Evolutionary conservation across 2,797 vertebrate species (phyloP), one percentile per base, ranked within the genome.

Genomic region (Spea hammondii): DNA sequence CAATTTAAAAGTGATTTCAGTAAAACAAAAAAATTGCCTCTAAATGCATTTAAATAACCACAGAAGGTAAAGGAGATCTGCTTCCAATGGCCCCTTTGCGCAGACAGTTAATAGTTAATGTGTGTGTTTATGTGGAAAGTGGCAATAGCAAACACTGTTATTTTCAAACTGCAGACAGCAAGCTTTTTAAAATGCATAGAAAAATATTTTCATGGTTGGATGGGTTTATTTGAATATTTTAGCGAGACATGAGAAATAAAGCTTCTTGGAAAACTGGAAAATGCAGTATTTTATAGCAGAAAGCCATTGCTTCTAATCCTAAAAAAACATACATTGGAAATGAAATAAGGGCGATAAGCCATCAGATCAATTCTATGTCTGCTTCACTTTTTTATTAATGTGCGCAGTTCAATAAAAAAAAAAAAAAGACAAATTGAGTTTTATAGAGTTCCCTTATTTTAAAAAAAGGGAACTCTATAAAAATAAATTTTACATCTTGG

Each of bases 331-430:
- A 70, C 54, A 70, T 65, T 73, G 72, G 70, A 79, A 79, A 79
- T 79, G 66, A 75, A 79, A 79, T 75, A 60, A 64, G 71, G 71
- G 74, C 10, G 71, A 68, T 74, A 79, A 79, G 78, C 66, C 62
- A 65, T 65, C 72, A 79, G 65, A 75, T 79, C 72, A 75, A 79
- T 79, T 70, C 49, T 65, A 57, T 73, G 78, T 65, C 78, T 64
- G 78, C 64, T 69, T 57, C 4, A 51, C 73, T 47, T 70, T 50
- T 79, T 53, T 67, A 79, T 59, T 64, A 57, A 75, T 70, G 53
- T 54, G 72, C 44, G 69, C 32, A 53, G 55, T 74, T 79, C 65
- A 79, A 79, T 74, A 74, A 74, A 78, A 74, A 51, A 51, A 51
- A 51, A 53, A 11, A 53, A 53, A 53, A 53, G 51, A 53, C 51